phyloP scores from a whole-genome alignment of 1,140 invertebrate genomes.

The Scaptodrosophila lebanonensis region DNA sequence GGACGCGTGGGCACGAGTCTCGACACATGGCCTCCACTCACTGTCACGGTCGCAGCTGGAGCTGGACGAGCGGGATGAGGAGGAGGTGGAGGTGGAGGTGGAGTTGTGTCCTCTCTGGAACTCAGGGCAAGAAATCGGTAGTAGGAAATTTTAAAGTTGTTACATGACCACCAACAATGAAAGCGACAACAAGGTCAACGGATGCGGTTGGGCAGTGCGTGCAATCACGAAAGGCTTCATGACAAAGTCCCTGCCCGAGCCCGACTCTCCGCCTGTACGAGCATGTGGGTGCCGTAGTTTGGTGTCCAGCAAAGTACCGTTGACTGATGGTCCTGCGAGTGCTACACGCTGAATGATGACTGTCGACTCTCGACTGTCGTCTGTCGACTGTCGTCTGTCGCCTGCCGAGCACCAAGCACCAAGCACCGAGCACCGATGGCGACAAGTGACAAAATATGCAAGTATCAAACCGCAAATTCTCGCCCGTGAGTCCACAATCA shows the following conservation, averaged over 20 bases:
- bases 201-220: conserved; percentile 26
- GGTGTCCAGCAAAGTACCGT: conserved; percentile 10
- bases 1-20: conserved; percentile 9
- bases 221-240: not conserved
- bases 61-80: not conserved
- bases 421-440: conserved; percentile 22
- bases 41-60: not conserved
- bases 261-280: not conserved
- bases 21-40: not conserved
- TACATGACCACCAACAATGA: conserved; percentile 42
- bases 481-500: conserved; percentile 74
- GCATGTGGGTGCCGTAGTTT: conserved; percentile 4
- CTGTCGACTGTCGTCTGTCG: no score
- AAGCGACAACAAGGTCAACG: conserved; percentile 42
- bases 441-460: conserved; percentile 74
- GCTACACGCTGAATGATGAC: no score
- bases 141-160: conserved; percentile 45
- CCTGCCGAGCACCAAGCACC: no score
- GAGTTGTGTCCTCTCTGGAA: conserved; percentile 11
- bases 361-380: no score
- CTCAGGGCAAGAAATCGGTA: conserved; percentile 28
- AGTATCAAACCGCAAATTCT: conserved; percentile 75
- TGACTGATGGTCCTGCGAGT: conserved; percentile 28
- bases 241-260: not conserved
- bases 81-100: conserved; percentile 2